Base-by-base conservation (phyloP, 2,113 vertebrate species). In the Bos indicus region DNA sequence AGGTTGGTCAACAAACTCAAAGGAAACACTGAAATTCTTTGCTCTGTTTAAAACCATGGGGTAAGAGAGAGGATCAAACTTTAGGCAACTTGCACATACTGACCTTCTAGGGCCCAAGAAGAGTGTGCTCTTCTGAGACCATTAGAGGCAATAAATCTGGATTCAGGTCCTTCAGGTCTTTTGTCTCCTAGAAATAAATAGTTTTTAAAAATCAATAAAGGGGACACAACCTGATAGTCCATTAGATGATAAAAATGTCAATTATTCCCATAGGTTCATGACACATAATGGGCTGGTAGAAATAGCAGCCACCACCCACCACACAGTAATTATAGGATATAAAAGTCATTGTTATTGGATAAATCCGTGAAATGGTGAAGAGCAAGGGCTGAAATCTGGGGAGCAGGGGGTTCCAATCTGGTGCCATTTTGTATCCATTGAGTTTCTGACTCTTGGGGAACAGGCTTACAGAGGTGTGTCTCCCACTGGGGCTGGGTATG, bases 341-440 rank as follows among this genome's bases (percentile, higher is more conserved):
- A 99, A 97, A 99, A 99, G 98, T 99, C 99, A 0, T 99, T 99
- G 98, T 99, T 99, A 98, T 99, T 99, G 0, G 99, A 99, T 57
- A 99, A 95, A 95, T 99, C 99, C 6, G 98, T 98, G 97, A 99
- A 99, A 82, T 98, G 99, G 97, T 98, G 99, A 91, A 98, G 98
- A 60, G 98, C 97, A 0, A 99, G 99, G 5, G 98, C 80, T 0
- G 99, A 96, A n/a, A 94, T 98, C 88, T 98, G 99, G 1, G 98
- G 82, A 0, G 74, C 54, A 0, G 85, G 93, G 10, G 98, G 43
- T n/a, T 97, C 98, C 0, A 95, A 81, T 57, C 96, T 97, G 28
- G 28, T 97, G 33, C 98, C 97, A 93, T 98, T 98, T 83, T 97
- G 98, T 23, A 57, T 84, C 54, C 96, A 98, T 15, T 87, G 98